Evolutionary conservation across 1,140 invertebrate genomes (phyloP).

Genomic region (Plodia interpunctella): DNA sequence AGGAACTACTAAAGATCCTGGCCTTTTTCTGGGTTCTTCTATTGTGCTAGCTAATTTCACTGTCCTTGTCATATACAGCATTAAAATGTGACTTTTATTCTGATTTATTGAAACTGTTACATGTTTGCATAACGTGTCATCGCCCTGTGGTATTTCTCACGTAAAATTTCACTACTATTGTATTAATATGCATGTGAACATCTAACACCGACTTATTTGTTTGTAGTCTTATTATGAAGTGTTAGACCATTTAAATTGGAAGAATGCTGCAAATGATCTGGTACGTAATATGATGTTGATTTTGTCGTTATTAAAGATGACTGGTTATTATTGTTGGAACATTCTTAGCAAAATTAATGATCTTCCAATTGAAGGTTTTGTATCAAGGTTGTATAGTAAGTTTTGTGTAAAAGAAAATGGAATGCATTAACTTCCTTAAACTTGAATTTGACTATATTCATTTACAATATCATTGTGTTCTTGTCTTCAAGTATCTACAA

Average conservation of each 20-base stretch:
- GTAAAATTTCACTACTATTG: slow-evolving; percentile 5
- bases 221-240: slow-evolving; percentile 5
- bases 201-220: background rate
- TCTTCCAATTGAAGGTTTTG: too few species aligned
- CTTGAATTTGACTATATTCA: too few species aligned
- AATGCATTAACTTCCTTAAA: too few species aligned
- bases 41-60: background rate
- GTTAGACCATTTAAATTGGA: background rate
- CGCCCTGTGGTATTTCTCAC: slow-evolving; percentile 1
- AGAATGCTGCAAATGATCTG: background rate
- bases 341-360: too few species aligned
- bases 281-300: background rate
- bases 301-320: background rate
- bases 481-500: too few species aligned
- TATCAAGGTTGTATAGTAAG: too few species aligned
- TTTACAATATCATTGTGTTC: too few species aligned
- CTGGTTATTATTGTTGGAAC: background rate
- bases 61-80: background rate
- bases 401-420: too few species aligned
- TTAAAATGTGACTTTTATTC: background rate
- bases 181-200: background rate
- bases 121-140: background rate
- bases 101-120: background rate
- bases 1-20: too few species aligned
- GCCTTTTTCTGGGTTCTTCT: background rate